Percentiles rank a stretch among this genome's conserved stretches.
These are phyloP conservation scores for Alligator mississippiensis DNA, from an alignment of 2,113 vertebrate genomes.

Conservation along the genomic window DNA sequence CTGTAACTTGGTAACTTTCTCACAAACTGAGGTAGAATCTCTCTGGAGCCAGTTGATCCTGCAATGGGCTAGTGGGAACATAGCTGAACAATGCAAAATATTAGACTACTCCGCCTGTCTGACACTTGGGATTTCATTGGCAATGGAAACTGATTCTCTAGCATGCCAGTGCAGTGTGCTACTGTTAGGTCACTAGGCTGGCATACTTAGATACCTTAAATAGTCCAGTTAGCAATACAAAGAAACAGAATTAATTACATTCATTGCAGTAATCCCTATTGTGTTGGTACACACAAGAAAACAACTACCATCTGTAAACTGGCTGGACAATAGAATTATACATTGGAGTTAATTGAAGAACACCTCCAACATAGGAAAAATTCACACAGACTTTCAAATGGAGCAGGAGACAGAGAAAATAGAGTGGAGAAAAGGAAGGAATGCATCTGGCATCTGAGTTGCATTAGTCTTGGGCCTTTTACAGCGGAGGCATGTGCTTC, in stretches of 20 bases:
- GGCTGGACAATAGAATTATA: no score
- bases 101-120: not conserved
- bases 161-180: not conserved
- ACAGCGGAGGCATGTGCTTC: no score
- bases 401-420: no score
- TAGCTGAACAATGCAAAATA: not conserved
- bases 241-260: not conserved
- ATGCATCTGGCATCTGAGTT: no score
- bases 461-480: no score
- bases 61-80: not conserved
- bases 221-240: not conserved
- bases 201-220: not conserved
- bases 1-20: not conserved
- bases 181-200: not conserved
- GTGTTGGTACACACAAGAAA: not conserved
- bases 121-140: accelerated
- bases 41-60: not conserved
- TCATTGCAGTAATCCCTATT: not conserved
- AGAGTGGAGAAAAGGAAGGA: no score
- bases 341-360: no score
- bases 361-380: no score
- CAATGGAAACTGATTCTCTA: not conserved
- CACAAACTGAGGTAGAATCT: not conserved
- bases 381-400: no score
- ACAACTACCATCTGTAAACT: no score